phyloP scores from a whole-genome alignment of 2,888 invertebrate species.

The Diadegma fenestrale region DNA sequence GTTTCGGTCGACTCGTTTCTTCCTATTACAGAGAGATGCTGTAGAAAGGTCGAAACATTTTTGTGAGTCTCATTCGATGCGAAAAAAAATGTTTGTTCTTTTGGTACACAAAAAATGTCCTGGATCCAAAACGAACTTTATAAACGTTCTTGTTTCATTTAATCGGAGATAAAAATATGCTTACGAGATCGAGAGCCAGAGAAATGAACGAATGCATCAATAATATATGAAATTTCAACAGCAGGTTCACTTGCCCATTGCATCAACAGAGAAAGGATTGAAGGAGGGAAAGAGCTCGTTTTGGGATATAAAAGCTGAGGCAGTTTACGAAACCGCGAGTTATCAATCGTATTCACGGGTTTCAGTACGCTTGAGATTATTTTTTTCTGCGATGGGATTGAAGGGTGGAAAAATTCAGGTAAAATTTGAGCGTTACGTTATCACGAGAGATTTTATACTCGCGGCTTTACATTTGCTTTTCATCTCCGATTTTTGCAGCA shows the following conservation, averaged over 20 bases:
- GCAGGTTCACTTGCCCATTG: conserved; percentile 65
- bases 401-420: conserved; percentile 15
- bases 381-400: conserved; percentile 39
- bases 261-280: conserved; percentile 29
- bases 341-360: conserved; percentile 74
- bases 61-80: background rate
- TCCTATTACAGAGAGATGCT: conserved; percentile 39
- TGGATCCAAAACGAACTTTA: background rate
- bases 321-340: conserved; percentile 68
- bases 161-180: no score
- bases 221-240: conserved; percentile 73
- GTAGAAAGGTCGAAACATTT: background rate
- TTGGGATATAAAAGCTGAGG: conserved; percentile 49
- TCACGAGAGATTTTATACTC: conserved; percentile 46
- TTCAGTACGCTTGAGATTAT: conserved; percentile 57
- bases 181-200: conserved; percentile 16
- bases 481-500: background rate
- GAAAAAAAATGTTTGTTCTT: background rate
- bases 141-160: background rate
- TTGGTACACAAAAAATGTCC: background rate
- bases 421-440: conserved; percentile 55
- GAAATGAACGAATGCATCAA: conserved; percentile 63
- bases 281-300: conserved; percentile 27
- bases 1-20: conserved; percentile 73
- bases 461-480: background rate